phyloP scores from a whole-genome alignment of 2,797 vertebrate species.

The Numenius phaeopus region DNA sequence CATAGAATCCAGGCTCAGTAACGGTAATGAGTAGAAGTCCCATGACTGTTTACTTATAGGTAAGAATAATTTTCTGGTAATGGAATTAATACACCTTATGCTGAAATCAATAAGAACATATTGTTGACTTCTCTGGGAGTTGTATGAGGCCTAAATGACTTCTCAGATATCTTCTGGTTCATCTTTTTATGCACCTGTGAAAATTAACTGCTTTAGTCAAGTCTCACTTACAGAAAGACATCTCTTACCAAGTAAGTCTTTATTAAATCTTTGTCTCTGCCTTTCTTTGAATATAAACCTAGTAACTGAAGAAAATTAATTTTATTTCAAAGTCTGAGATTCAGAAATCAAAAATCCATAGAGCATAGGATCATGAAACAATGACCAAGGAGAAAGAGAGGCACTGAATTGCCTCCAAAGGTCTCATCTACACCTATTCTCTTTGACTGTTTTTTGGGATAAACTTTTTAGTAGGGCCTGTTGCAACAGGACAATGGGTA shows the following conservation, averaged over 20 bases:
- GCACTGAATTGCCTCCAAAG: neutral
- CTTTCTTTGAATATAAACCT: neutral
- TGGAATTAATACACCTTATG: neutral
- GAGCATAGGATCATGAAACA: neutral
- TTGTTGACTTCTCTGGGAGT: neutral
- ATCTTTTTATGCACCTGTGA: neutral
- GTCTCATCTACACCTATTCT: neutral
- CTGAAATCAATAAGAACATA: neutral
- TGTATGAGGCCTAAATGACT: neutral
- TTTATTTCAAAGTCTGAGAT: neutral
- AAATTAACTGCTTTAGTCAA: neutral
- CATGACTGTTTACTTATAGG: neutral
- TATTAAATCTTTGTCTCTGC: neutral
- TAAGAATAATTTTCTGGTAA: neutral
- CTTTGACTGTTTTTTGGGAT: neutral
- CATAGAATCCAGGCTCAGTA: neutral
- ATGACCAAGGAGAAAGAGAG: neutral
- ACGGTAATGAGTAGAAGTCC: neutral
- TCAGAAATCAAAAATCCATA: neutral
- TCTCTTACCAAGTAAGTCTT: neutral
- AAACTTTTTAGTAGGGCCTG: neutral
- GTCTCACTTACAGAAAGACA: neutral
- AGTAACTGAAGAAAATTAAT: neutral
- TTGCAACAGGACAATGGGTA: neutral
- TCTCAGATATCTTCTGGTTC: neutral